Evolutionary conservation across 2,888 invertebrate genomes (phyloP).

Genomic region (Lasioglossum malachurum): DNA sequence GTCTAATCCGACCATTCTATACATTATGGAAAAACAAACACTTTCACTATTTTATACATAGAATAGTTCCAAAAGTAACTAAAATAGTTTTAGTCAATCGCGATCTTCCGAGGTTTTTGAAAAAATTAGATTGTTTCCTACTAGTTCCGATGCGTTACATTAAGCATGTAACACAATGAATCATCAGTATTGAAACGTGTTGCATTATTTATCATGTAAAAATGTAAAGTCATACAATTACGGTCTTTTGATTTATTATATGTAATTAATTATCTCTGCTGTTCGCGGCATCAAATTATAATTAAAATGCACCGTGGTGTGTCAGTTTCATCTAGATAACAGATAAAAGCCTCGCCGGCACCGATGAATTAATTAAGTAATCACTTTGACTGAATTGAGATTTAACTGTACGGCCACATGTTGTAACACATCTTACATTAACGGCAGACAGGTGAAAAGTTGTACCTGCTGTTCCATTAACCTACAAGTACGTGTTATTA

Average conservation of each 20-base stretch:
- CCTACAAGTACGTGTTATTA: slow-evolving; percentile 42
- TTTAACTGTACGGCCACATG: slow-evolving; percentile 33
- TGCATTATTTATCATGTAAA: not conserved
- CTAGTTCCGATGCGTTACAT: not conserved
- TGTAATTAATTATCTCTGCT: slow-evolving; percentile 7
- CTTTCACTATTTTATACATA: too few species aligned
- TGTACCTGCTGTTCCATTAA: slow-evolving; percentile 29
- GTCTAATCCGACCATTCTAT: too few species aligned
- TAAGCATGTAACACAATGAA: not conserved
- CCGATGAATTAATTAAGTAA: slow-evolving; percentile 53
- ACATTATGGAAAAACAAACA: too few species aligned
- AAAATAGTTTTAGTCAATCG: too few species aligned
- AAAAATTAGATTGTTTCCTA: not conserved
- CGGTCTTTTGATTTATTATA: not conserved
- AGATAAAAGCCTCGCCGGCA: slow-evolving; percentile 36
- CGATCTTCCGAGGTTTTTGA: not conserved
- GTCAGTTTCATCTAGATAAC: slow-evolving; percentile 43
- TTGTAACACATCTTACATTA: slow-evolving; percentile 32
- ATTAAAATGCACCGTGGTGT: slow-evolving; percentile 39
- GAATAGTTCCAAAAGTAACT: not conserved
- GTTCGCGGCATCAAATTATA: slow-evolving; percentile 14
- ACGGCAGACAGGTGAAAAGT: slow-evolving; percentile 39
- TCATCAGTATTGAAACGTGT: not conserved
- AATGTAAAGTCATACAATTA: not conserved
- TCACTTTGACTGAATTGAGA: slow-evolving; percentile 42